Conservation (phyloP, 2,113 vertebrate genomes). For the Aphyosemion australe region DNA sequence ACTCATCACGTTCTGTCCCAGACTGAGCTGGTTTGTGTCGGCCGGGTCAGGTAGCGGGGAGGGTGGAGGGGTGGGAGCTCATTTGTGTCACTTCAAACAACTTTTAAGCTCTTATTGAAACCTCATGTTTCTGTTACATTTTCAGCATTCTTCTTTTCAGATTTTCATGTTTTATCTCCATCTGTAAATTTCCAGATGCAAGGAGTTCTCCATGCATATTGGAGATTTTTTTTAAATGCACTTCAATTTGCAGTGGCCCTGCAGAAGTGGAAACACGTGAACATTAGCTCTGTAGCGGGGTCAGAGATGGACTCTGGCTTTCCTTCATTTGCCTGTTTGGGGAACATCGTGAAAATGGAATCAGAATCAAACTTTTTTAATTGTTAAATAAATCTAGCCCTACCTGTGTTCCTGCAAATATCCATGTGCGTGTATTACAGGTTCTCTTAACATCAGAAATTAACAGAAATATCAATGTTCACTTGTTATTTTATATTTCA, state of each 20-base stretch:
- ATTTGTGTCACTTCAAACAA: constrained; percentile 53
- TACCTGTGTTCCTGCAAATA: too few species aligned
- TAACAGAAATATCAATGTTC: background rate
- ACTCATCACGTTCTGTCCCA: constrained; percentile 17
- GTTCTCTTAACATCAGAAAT: too few species aligned
- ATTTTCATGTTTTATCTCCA: constrained; percentile 54
- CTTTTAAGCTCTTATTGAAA: constrained; percentile 62
- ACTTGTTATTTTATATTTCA: background rate
- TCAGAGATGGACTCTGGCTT: constrained; percentile 49
- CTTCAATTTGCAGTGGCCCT: constrained; percentile 50
- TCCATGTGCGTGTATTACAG: too few species aligned
- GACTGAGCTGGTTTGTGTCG: constrained; percentile 24
- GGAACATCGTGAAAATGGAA: constrained; percentile 6
- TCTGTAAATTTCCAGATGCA: constrained; percentile 61
- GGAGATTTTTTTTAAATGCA: background rate
- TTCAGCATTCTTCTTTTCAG: constrained; percentile 42
- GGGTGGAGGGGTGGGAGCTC: constrained; percentile 27
- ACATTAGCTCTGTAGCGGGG: constrained; percentile 28
- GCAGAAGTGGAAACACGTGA: constrained; percentile 62
- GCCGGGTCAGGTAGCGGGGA: constrained; percentile 56
- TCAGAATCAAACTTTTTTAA: constrained; percentile 6
- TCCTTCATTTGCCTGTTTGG: constrained; percentile 29
- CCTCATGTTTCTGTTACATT: constrained; percentile 62
- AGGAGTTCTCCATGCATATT: constrained; percentile 3
- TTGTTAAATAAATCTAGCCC: too few species aligned